Conservation (phyloP, 2,113 vertebrate genomes). For the Takifugu flavidus region DNA sequence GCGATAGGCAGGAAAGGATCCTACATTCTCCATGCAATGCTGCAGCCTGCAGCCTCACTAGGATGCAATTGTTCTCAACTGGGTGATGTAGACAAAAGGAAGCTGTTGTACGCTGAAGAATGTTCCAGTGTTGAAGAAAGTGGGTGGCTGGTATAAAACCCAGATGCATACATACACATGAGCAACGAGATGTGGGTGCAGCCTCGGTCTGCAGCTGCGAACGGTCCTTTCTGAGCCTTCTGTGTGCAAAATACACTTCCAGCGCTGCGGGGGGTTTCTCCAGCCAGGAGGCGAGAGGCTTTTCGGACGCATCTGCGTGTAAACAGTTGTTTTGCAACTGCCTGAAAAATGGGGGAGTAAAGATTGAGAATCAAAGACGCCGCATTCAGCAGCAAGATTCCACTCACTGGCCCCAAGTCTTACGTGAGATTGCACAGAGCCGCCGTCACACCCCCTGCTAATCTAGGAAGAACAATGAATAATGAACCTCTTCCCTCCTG, state of each 20-base stretch:
- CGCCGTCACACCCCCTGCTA: constrained; percentile 56
- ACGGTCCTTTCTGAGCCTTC: constrained; percentile 45
- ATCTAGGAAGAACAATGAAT: constrained; percentile 53
- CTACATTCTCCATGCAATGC: not conserved
- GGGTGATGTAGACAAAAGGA: constrained; percentile 21
- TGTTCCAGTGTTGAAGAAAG: constrained; percentile 38
- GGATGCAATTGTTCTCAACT: constrained; percentile 12
- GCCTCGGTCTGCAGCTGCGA: constrained; percentile 53
- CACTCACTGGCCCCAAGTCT: constrained; percentile 73
- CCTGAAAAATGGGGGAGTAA: constrained; percentile 39
- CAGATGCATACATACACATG: constrained; percentile 43
- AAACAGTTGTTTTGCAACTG: constrained; percentile 5
- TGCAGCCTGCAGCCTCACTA: constrained; percentile 7
- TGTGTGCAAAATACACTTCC: constrained; percentile 65
- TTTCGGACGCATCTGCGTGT: constrained; percentile 8
- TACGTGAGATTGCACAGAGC: constrained; percentile 74
- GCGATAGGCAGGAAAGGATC: not conserved
- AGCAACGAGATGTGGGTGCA: constrained; percentile 59
- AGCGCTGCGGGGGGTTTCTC: constrained; percentile 65
- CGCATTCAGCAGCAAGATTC: constrained; percentile 68
- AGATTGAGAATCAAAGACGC: constrained; percentile 66
- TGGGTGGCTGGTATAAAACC: constrained; percentile 42
- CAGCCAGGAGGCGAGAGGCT: constrained; percentile 29
- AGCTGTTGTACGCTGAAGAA: constrained; percentile 24
- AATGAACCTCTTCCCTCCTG: constrained; percentile 43